phyloP scores from a whole-genome alignment of 1,140 invertebrate genomes.

The Pogonomyrmex barbatus region DNA sequence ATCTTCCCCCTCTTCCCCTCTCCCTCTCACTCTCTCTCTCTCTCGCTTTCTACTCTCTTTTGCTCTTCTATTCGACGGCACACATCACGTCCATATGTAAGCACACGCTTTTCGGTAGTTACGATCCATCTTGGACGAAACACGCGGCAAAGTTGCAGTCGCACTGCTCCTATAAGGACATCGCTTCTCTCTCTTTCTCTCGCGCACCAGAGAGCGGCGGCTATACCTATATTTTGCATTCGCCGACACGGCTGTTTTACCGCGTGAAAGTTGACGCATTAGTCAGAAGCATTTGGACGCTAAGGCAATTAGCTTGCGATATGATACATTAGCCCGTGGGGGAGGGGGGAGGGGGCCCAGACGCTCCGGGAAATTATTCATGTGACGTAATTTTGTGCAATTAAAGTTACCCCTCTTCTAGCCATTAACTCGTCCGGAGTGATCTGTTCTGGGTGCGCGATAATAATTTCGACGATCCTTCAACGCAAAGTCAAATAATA shows the following conservation, averaged over 20 bases:
- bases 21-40: background rate
- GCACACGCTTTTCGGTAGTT: constrained; percentile 10
- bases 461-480: constrained; percentile 32
- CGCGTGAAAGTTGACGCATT: constrained; percentile 56
- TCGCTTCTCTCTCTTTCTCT: background rate
- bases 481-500: background rate
- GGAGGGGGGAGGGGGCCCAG: background rate
- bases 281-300: constrained; percentile 39
- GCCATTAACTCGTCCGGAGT: background rate
- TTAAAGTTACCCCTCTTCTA: background rate
- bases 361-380: constrained; percentile 31
- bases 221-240: constrained; percentile 26
- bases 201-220: background rate
- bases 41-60: background rate
- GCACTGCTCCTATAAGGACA: constrained; percentile 14
- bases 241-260: constrained; percentile 29
- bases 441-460: background rate
- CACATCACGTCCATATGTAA: constrained; percentile 4
- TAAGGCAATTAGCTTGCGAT: constrained; percentile 25
- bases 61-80: background rate
- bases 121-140: background rate
- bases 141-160: constrained; percentile 1
- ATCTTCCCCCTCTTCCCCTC: background rate
- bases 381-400: constrained; percentile 31
- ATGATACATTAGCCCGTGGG: constrained; percentile 40